phyloP scores from a whole-genome alignment of 2,113 vertebrate species.

The Rafetus swinhoei region DNA sequence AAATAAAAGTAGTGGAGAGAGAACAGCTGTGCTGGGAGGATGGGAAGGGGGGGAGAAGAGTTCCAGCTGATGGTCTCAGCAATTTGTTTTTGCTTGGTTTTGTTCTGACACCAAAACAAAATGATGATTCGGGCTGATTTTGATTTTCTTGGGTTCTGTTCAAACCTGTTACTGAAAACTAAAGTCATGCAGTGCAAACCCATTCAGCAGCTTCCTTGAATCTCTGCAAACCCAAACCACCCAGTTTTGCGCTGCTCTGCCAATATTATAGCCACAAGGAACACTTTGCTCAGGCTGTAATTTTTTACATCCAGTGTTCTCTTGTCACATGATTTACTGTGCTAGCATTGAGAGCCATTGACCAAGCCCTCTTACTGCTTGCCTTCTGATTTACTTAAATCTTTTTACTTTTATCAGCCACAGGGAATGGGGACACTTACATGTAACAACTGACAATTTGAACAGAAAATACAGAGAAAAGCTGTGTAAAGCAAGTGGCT shows the following conservation, averaged over 20 bases:
- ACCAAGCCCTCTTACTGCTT: constrained; percentile 57
- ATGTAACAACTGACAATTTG: constrained; percentile 86
- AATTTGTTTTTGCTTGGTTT: constrained; percentile 40
- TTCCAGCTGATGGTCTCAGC: not conserved
- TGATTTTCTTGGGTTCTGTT: constrained; percentile 30
- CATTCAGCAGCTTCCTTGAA: constrained; percentile 45
- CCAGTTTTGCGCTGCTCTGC: constrained; percentile 31
- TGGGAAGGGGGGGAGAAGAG: no score
- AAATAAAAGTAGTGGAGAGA: not conserved
- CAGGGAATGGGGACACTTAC: constrained; percentile 83
- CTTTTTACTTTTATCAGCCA: constrained; percentile 81
- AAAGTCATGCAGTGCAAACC: constrained; percentile 52
- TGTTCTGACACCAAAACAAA: not conserved
- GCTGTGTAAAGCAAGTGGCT: constrained; percentile 83
- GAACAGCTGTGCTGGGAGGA: not conserved
- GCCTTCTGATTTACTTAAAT: constrained; percentile 83
- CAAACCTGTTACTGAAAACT: constrained; percentile 37
- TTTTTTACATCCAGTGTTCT: constrained; percentile 72
- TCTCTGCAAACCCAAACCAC: constrained; percentile 53
- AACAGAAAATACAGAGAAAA: constrained; percentile 82
- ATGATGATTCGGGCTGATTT: constrained; percentile 29
- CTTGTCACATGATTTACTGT: constrained; percentile 72
- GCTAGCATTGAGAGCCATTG: constrained; percentile 53
- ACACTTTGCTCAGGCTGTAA: constrained; percentile 60
- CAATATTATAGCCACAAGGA: constrained; percentile 78